A percentile compares a stretch with the other conserved stretches of the same genome.
Conservation (phyloP, 2,113 vertebrate genomes). For the Ictalurus punctatus region DNA sequence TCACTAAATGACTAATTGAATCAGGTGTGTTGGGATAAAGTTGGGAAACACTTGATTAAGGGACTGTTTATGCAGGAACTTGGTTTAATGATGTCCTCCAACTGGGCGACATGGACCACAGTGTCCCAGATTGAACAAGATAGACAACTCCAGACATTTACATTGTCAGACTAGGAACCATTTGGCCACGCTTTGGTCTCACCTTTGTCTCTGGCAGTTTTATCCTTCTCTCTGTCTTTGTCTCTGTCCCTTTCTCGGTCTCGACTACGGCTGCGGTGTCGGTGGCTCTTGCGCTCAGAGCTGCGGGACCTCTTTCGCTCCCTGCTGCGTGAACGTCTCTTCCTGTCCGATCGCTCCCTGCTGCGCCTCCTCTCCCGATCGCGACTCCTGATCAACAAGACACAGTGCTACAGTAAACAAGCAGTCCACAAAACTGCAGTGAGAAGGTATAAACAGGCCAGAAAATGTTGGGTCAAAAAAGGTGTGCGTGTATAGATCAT, state of each 20-base stretch:
- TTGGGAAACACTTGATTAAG: no score
- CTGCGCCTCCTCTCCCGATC: slow-evolving; percentile 88
- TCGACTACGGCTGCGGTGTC: slow-evolving; percentile 87
- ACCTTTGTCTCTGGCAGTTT: slow-evolving; percentile 97
- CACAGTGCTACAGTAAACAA: neutral
- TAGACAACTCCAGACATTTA: neutral
- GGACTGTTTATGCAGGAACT: no score
- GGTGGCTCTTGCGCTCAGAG: slow-evolving; percentile 89
- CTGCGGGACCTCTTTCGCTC: slow-evolving; percentile 90
- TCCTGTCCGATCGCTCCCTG: slow-evolving; percentile 84
- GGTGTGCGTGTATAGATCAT: neutral
- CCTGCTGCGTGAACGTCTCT: slow-evolving; percentile 89
- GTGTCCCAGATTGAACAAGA: neutral
- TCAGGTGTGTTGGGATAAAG: neutral
- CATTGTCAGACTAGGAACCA: neutral
- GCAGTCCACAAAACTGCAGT: neutral
- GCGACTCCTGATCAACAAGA: slow-evolving; percentile 70
- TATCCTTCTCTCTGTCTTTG: slow-evolving; percentile 82
- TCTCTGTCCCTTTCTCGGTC: slow-evolving; percentile 81
- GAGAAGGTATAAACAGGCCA: neutral
- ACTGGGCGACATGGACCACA: neutral
- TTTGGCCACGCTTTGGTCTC: neutral
- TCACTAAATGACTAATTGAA: neutral
- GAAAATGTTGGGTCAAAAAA: neutral
- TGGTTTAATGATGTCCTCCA: no score